Conservation (phyloP, 1,140 invertebrate genomes). For the Aradophagus sp. region DNA sequence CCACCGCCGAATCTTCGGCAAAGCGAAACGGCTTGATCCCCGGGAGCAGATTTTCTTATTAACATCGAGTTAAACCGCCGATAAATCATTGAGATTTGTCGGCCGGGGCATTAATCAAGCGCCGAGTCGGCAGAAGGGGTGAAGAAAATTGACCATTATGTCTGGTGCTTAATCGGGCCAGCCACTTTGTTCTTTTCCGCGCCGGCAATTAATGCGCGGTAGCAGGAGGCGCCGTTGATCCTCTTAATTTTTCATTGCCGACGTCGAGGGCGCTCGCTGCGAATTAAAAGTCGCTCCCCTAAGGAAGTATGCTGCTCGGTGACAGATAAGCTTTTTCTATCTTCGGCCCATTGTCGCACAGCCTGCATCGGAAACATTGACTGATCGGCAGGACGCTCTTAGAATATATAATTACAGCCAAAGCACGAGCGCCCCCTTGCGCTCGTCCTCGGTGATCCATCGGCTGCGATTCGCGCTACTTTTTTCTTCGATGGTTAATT, state of each 20-base stretch:
- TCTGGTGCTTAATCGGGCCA: slow-evolving; percentile 44
- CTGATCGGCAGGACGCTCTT: slow-evolving; percentile 74
- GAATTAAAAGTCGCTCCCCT: slow-evolving; percentile 71
- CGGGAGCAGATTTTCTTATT: slow-evolving; percentile 33
- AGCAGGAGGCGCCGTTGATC: slow-evolving; percentile 49
- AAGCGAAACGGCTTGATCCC: not conserved
- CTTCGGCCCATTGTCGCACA: slow-evolving; percentile 69
- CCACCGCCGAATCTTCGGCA: too few species aligned
- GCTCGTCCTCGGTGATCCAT: slow-evolving; percentile 28
- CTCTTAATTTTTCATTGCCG: slow-evolving; percentile 71
- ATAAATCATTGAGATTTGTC: slow-evolving; percentile 47
- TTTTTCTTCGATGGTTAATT: slow-evolving; percentile 41
- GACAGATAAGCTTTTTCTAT: slow-evolving; percentile 75
- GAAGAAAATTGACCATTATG: slow-evolving; percentile 59
- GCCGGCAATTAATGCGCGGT: slow-evolving; percentile 46
- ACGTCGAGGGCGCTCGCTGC: slow-evolving; percentile 56
- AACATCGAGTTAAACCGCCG: slow-evolving; percentile 19
- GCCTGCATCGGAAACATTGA: slow-evolving; percentile 75
- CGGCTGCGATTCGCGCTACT: slow-evolving; percentile 23
- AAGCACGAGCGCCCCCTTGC: slow-evolving; percentile 17
- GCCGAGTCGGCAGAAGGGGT: slow-evolving; percentile 37
- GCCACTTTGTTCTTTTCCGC: slow-evolving; percentile 54
- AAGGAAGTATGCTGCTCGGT: slow-evolving; percentile 66
- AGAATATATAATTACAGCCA: slow-evolving; percentile 73
- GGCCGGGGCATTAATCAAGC: slow-evolving; percentile 48